Evolutionary conservation across 2,888 invertebrate genomes (phyloP), one percentile per base, ranked within the genome.

Genomic region (Agrotis exclamationis): DNA sequence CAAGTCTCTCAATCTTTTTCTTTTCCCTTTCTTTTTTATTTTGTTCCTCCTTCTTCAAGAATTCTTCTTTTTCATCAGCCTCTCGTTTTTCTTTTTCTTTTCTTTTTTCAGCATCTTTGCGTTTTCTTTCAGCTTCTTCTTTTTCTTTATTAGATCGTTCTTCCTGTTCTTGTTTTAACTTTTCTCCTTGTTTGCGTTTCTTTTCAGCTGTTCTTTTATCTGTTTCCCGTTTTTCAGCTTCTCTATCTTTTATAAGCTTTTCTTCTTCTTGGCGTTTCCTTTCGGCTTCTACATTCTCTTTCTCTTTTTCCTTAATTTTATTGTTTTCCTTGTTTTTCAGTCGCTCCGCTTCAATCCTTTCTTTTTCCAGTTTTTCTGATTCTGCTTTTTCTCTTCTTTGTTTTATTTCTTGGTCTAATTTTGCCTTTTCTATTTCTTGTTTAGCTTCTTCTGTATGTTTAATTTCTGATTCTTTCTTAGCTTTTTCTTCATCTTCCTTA

Each of bases 31-130:
- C 59, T 28, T 0, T 24, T 22, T 58, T 76, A 28, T 48, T 1
- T 6, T 33, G 28, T 14, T 80, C 74, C 70, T 77, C 62, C 50
- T 70, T 73, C 64, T 87, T 83, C 45, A 86, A 39, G 0, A 53
- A 64, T 63, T 70, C 74, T 60, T 74, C 74, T 56, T 75, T 74
- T 72, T 70, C 33, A 48, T 59, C 54, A 39, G 67, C 66, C 7
- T 77, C 73, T 13, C 33, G 22, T 11, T 59, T 47, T 50, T 57
- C 51, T 20, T 62, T 70, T 9, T 67, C 58, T 59, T 75, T 74
- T 28, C 44, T 48, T 22, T 67, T 75, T 47, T 65, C 45, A 28
- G 73, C 73, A 13, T 74, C 48, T 76, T 73, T 73, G 22, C 28
- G 59, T 64, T 70, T 66, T 39, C n/a, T 63, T 33, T 79, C 78